Base-by-base conservation (phyloP, 2,113 vertebrate species). In the Eudyptes chrysolophus region DNA sequence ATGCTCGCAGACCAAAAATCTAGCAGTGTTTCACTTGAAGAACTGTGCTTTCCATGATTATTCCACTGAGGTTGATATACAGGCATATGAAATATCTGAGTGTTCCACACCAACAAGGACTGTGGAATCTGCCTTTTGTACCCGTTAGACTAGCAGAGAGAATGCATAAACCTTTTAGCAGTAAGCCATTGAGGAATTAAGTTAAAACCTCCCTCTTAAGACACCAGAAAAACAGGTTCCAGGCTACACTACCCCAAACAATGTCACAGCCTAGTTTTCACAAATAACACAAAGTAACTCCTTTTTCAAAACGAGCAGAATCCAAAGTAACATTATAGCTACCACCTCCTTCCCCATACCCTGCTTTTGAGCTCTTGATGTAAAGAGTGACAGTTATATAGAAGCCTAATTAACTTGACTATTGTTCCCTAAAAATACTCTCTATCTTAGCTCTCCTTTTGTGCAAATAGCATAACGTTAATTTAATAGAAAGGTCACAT, bases 401-500 rank as follows among this genome's bases (percentile, higher is more conserved):
- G 88, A 87, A 94, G 79, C 60, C 55, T 95, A 96, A 97, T 96
- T 96, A 96, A 92, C 89, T 94, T 92, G 49, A 84, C 77, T 94
- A 72, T 92, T 81, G 26, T 72, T n/a, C 75, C 62, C 82, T 84
- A 69, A 93, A 97, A 97, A 93, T 74, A 90, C 24, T 66, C 69
- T 51, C 76, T 92, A 46, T 92, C 86, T 96, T 91, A 51, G 58
- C 57, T 94, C 79, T 93, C 62, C 69, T 93, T 95, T 75, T 85
- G 74, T 92, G 79, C 69, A 92, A 93, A 85, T 57, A 78, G 70
- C 68, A 89, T 44, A 74, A 87, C 16, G 12, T 87, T 94, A 92
- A 92, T 95, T 80, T 94, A 96, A 95, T 46, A 77, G 81, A 96
- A 98, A 97, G 91, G 94, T 95, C 96, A 95, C 64, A 82, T 90